Conservation (phyloP, 2,888 invertebrate species). For the Omphaloscelis lunosa region DNA sequence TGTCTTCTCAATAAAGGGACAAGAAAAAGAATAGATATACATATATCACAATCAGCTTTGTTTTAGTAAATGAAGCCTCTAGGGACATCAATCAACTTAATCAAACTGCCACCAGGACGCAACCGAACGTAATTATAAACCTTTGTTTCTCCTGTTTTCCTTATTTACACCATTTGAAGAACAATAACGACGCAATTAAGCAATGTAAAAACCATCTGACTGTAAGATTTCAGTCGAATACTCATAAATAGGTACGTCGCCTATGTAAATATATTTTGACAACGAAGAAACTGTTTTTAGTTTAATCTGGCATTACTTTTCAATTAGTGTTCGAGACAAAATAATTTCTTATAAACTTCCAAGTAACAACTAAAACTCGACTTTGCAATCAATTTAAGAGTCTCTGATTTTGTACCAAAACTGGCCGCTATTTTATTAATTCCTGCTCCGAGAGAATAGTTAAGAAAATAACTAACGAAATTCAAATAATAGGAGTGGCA, state of each 20-base stretch:
- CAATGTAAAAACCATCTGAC: slow-evolving; percentile 7
- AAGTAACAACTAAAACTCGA: neutral
- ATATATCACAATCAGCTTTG: slow-evolving; percentile 70
- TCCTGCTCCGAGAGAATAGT: slow-evolving; percentile 40
- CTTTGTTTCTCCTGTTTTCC: slow-evolving; percentile 47
- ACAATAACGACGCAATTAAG: slow-evolving; percentile 47
- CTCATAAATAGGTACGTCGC: neutral
- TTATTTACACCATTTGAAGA: slow-evolving; percentile 37
- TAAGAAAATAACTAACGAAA: slow-evolving; percentile 70
- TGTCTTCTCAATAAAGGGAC: slow-evolving; percentile 60
- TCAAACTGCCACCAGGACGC: slow-evolving; percentile 68
- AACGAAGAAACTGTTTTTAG: neutral
- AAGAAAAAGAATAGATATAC: slow-evolving; percentile 48
- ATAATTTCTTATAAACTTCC: neutral
- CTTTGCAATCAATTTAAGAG: slow-evolving; percentile 10
- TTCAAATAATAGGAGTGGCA: slow-evolving; percentile 75
- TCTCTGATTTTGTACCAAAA: slow-evolving; percentile 12
- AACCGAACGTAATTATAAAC: slow-evolving; percentile 70
- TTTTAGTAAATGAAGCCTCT: slow-evolving; percentile 73
- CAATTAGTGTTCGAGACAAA: neutral
- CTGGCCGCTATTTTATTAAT: slow-evolving; percentile 21
- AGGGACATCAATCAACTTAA: slow-evolving; percentile 76
- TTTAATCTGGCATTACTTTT: neutral
- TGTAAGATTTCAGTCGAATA: slow-evolving; percentile 7
- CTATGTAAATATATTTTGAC: neutral